Conservation (phyloP, 2,113 vertebrate species). For the Panurus biarmicus region DNA sequence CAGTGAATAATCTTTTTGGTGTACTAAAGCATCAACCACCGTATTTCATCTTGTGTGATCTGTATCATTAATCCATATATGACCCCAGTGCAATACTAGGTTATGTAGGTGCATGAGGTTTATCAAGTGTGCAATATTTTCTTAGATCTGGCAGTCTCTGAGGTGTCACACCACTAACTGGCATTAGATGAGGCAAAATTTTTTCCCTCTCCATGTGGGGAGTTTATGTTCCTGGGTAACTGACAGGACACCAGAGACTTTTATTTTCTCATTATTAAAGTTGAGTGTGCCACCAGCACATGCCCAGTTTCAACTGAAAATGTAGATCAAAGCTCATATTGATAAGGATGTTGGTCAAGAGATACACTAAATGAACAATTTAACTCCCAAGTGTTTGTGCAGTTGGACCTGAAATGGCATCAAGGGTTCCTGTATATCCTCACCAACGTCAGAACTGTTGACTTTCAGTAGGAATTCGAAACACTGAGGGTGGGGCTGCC, state of each 20-base stretch:
- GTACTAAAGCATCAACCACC: not conserved
- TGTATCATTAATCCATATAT: not conserved
- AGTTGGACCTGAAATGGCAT: not conserved
- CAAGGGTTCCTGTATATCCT: fast-evolving
- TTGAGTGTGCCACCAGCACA: not conserved
- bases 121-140: not conserved
- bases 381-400: not conserved
- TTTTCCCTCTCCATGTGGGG: not conserved
- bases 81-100: not conserved
- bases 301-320: not conserved
- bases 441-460: not conserved
- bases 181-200: not conserved
- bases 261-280: not conserved
- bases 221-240: not conserved
- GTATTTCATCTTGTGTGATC: not conserved
- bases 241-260: not conserved
- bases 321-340: not conserved
- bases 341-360: not conserved
- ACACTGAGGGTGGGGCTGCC: not conserved
- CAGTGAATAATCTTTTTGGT: not conserved
- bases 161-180: not conserved
- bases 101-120: not conserved
- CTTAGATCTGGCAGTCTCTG: not conserved
- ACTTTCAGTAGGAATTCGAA: not conserved
- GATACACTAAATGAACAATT: not conserved